phyloP scores from a whole-genome alignment of 2,797 vertebrate species.

The Australoheros facetus region DNA sequence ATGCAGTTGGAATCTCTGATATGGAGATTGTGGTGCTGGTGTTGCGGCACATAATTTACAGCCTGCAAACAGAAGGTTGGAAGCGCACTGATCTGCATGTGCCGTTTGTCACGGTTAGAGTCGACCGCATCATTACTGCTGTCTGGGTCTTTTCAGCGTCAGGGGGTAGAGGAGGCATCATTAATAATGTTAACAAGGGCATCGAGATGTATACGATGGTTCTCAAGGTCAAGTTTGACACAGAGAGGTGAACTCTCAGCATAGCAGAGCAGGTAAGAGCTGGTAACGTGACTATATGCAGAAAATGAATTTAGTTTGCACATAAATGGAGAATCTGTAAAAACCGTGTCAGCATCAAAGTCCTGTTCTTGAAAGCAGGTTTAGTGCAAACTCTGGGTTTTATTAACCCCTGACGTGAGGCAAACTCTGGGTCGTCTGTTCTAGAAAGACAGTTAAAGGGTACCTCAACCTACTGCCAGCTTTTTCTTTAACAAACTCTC shows the following conservation, averaged over 20 bases:
- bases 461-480: not conserved
- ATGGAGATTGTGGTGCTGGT: not conserved
- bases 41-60: constrained; percentile 1
- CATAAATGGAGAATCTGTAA: too few species aligned
- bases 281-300: not conserved
- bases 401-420: too few species aligned
- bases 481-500: not conserved
- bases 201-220: constrained; percentile 5
- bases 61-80: constrained; percentile 10
- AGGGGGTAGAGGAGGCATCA: constrained; percentile 19
- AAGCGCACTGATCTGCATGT: constrained; percentile 2
- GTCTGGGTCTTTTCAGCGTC: constrained; percentile 14
- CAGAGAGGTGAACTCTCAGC: not conserved
- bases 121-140: constrained; percentile 30
- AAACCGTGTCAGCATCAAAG: too few species aligned
- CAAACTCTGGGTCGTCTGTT: not conserved
- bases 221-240: constrained; percentile 24
- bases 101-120: constrained; percentile 41
- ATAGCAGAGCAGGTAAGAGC: not conserved
- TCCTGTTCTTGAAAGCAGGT: too few species aligned
- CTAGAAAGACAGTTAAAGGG: not conserved
- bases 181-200: constrained; percentile 61
- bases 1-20: not conserved
- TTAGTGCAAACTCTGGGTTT: too few species aligned
- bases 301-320: not conserved